Base-by-base conservation (phyloP, 2,113 vertebrate species). In the Dicaeum eximium region DNA sequence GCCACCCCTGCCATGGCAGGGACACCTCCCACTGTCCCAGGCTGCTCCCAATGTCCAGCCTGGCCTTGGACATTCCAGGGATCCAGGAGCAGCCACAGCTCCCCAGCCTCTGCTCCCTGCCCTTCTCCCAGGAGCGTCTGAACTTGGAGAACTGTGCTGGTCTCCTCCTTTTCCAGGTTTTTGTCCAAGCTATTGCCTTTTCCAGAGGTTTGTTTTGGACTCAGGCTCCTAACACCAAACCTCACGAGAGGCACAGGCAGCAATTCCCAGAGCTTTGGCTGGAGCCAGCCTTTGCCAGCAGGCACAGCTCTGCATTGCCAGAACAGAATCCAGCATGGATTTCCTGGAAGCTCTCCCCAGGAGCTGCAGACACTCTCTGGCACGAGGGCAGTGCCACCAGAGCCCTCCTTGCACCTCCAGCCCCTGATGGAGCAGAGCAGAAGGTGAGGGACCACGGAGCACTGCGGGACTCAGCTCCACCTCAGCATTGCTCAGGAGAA, bases 211-310 rank as follows among this genome's bases (percentile, higher is more conserved):
- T n/a, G 0, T 25, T 67, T 50, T 50, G 48, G 54, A 22, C 33
- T 4, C 31, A 1, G 2, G 22, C 69, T 40, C 22, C 30, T 31
- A 6, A 5, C 30, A 31, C 7, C 48, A 25, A 8, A 62, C n/a
- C 28, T 53, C 23, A 13, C 0, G 0, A 3, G 62, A 48, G 38
- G 44, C 35, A 22, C 23, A 1, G 5, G 47, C 40, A 73, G 14
- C 21, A 69, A 23, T 45, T 69, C 57, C 15, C 66, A 44, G 61
- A 74, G 16, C 56, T 65, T 23, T 20, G 64, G 38, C 54, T 18
- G 28, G n/a, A 30, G 60, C 4, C 1, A 24, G 33, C 53, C 74
- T 67, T 19, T 72, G 57, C 4, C 5, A 40, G 38, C 15, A 4
- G 33, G 10, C 20, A 3, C 33, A 25, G 69, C 35, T 60, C 70